Base-by-base conservation (phyloP, 2,113 vertebrate species). In the Spheniscus mendiculus region DNA sequence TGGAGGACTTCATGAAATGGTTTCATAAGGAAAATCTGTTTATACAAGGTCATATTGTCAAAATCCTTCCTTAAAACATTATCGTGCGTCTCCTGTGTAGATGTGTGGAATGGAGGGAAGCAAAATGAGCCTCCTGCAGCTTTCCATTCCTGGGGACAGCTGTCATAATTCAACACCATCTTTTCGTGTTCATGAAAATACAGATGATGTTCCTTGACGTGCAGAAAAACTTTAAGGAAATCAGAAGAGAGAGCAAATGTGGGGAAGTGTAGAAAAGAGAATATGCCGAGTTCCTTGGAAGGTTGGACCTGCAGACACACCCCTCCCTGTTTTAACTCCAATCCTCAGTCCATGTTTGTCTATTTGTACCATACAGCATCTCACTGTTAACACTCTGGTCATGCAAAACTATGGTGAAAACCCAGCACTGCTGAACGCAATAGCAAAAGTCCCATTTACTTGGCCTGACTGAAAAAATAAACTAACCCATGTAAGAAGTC, bases 401-500 rank as follows among this genome's bases (percentile, higher is more conserved):
- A 26, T 3, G 20, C 19, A 50, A 70, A 94, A 69, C 23, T 30
- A 7, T 2, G 10, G 30, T 42, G 47, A 67, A 89, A 91, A 20
- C 7, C 14, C 47, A 67, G n/a, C 22, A 61, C 20, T 44, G 25
- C 18, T 2, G 0, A 47, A 81, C 7, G 29, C 74, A 77, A 47
- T 3, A 70, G 25, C 23, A 61, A 20, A 87, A 88, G 26, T 42
- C 32, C 38, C 20, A n/a, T 52, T 73, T 42, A 36, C 7, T 63
- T 50, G 47, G 6, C 6, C 21, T 70, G 9, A 16, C 10, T 36
- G 49, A 61, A 80, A 85, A 85, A 50, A 56, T 10, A 19, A 66
- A 49, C 3, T 12, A 52, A 65, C 2, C 34, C 17, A 11, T 0
- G 0, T 30, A 29, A 79, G 13, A 17, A 38, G 11, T 32, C 42